Percentiles rank a stretch among this genome's conserved stretches.
Conservation (phyloP, 2,888 invertebrate species). For the Drosophila paramelanica region DNA sequence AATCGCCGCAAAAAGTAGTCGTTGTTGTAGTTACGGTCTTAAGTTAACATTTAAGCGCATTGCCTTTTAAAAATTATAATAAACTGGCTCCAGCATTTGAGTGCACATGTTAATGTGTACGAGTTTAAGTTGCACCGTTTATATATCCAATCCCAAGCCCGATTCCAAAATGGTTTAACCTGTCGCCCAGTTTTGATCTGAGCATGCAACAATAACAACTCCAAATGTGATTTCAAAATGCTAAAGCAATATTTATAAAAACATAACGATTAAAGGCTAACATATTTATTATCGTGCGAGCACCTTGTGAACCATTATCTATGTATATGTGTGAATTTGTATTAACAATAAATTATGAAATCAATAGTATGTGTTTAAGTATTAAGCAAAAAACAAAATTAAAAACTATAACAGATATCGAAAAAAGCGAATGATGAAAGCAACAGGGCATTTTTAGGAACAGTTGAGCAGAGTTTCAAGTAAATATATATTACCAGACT, state of each 20-base stretch:
- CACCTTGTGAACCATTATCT: conserved; percentile 1
- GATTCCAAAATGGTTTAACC: neutral
- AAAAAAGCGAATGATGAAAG: no score
- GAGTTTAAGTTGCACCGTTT: conserved; percentile 34
- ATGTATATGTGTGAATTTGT: conserved; percentile 18
- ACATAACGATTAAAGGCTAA: conserved; percentile 17
- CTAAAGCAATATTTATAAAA: conserved; percentile 25
- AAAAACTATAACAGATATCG: no score
- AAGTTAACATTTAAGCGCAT: conserved; percentile 6
- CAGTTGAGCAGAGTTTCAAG: no score
- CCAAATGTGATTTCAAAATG: conserved; percentile 63
- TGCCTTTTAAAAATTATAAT: conserved; percentile 1
- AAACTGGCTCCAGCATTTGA: no score
- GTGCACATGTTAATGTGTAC: no score
- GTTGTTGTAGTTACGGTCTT: no score
- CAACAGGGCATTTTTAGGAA: no score
- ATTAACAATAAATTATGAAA: conserved; percentile 19
- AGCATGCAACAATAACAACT: conserved; percentile 38
- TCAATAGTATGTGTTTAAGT: neutral
- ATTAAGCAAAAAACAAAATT: no score
- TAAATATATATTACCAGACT: no score
- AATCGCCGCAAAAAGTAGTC: conserved; percentile 78
- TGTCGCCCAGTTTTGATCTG: conserved; percentile 3
- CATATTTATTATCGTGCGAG: conserved; percentile 18
- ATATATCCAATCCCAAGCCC: conserved; percentile 9